Evolutionary conservation across 2,797 vertebrate species (phyloP).

Genomic region (Sylvia borin): DNA sequence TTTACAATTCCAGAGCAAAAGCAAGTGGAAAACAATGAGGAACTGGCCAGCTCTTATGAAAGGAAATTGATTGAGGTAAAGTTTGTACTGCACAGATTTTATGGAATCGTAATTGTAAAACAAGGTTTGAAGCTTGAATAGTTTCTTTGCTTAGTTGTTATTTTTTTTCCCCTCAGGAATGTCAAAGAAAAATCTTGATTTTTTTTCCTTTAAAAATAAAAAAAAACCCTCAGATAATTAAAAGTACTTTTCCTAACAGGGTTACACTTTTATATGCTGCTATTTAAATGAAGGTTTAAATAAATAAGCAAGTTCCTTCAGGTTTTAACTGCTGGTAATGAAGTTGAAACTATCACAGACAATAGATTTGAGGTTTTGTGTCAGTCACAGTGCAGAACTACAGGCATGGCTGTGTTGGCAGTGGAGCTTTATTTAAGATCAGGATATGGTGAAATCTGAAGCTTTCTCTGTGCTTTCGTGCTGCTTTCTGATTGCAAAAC

Average conservation of each 20-base stretch:
- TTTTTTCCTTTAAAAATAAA: neutral
- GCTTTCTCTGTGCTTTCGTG: neutral
- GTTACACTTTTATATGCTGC: neutral
- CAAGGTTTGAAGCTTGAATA: neutral
- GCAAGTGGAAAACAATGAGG: slow-evolving; percentile 87
- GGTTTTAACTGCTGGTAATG: neutral
- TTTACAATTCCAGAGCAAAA: slow-evolving; percentile 83
- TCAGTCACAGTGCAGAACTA: neutral
- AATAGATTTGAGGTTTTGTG: neutral
- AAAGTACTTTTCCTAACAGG: neutral
- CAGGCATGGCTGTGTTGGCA: neutral
- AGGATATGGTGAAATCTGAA: neutral
- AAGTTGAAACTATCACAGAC: neutral
- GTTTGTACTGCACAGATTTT: neutral
- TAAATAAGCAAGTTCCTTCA: neutral
- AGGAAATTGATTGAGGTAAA: slow-evolving; percentile 98
- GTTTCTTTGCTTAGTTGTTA: neutral
- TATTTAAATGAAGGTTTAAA: neutral
- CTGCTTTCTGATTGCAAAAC: neutral
- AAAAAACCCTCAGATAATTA: neutral
- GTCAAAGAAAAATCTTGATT: neutral
- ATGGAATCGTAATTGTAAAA: neutral
- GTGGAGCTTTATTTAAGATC: neutral
- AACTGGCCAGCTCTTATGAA: slow-evolving; percentile 91
- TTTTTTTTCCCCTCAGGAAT: neutral